Base-by-base conservation (phyloP, 2,797 vertebrate genomes). In the Eidolon dupreanum region DNA sequence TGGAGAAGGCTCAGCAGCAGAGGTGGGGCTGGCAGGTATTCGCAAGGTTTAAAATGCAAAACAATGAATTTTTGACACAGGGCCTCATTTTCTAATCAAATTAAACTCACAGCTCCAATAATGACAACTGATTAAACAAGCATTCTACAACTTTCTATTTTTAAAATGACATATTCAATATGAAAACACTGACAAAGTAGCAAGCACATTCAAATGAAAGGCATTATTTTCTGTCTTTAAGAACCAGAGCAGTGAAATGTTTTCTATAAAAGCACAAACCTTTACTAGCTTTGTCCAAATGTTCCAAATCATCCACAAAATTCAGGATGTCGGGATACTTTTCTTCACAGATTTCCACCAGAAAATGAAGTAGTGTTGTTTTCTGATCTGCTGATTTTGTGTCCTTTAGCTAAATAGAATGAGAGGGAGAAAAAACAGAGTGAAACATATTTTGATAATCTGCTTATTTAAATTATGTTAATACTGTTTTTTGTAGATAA, bases 281-380 rank as follows among this genome's bases (percentile, higher is more conserved):
- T 99, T 99, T 99, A 98, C 99, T 99, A 41, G 99, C 99, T 98
- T 99, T 99, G 97, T 99, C 99, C 98, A 99, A 99, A 83, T 99
- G 99, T 57, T 99, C 98, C 88, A 99, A 98, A 95, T 99, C 99
- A 0, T 99, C 99, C 70, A 99, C 97, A 98, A 99, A 99, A 96
- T 97, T 99, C 83, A 99, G 98, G 85, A 99, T 98, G 83, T 99
- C 99, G 13, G 99, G 99, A 96, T 99, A 99, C 53, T 98, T 99
- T 95, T 99, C 99, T 98, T 99, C 99, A 98, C 99, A 99, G 7
- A 99, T 97, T 98, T 99, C 99, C 28, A 99, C 99, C 51, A 99
- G 98, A 98, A 99, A 99, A 98, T 99, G 99, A 49, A 99, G 99
- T 51, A 99, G 98, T 0, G 99, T 99, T 88, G 99, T 99, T 98